phyloP scores from a whole-genome alignment of 2,113 vertebrate genomes.

The Hipposideros armiger region DNA sequence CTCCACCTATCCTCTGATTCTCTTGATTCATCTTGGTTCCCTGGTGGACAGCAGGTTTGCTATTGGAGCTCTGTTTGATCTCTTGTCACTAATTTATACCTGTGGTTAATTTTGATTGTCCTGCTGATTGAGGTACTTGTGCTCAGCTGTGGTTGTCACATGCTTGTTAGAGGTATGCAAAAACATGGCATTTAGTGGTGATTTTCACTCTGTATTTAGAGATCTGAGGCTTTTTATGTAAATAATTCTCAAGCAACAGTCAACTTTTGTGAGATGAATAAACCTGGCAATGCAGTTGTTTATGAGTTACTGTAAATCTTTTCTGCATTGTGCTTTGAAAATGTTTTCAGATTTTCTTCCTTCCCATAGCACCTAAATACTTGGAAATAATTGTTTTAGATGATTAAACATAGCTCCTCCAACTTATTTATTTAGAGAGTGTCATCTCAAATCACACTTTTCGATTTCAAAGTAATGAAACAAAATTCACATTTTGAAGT shows the following conservation, averaged over 20 bases:
- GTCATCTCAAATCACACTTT: slow-evolving; percentile 72
- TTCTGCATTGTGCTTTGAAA: slow-evolving; percentile 71
- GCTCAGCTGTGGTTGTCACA: slow-evolving; percentile 35
- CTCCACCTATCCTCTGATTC: background rate
- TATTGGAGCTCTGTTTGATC: slow-evolving; percentile 45
- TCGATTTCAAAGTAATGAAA: slow-evolving; percentile 78
- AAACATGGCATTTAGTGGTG: background rate
- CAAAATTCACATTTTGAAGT: slow-evolving; percentile 66
- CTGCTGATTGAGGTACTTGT: background rate
- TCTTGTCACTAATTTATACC: slow-evolving; percentile 20
- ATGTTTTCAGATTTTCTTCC: slow-evolving; percentile 77
- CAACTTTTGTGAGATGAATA: slow-evolving; percentile 69
- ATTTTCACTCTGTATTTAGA: slow-evolving; percentile 54
- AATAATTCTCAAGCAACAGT: slow-evolving; percentile 73
- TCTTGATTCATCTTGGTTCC: background rate
- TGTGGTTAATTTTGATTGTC: slow-evolving; percentile 69
- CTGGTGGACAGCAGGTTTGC: background rate
- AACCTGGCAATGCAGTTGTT: slow-evolving; percentile 72
- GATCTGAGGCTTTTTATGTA: slow-evolving; percentile 62
- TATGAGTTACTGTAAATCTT: slow-evolving; percentile 70
- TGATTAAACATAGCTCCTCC: slow-evolving; percentile 63
- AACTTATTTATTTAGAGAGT: slow-evolving; percentile 70
- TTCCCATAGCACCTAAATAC: slow-evolving; percentile 78
- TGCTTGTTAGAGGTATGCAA: slow-evolving; percentile 46
- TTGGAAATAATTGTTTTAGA: slow-evolving; percentile 79